Evolutionary conservation across 2,113 vertebrate genomes (phyloP), one percentile per base, ranked within the genome.

Genomic region (Amblyopsis rosae): DNA sequence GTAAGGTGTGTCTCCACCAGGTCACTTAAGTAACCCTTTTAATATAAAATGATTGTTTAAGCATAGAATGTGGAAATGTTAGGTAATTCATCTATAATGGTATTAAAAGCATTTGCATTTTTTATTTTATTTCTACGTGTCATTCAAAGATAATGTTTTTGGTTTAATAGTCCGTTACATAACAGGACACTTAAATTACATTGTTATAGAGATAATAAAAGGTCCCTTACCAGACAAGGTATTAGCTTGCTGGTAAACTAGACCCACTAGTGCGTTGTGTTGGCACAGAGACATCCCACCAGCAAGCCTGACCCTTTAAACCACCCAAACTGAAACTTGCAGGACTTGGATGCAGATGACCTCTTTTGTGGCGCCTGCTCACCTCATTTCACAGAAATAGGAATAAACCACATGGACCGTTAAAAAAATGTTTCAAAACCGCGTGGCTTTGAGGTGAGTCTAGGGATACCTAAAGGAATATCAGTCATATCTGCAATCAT

Each of bases 271-370:
- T 53, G 41, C n/a, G 45, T 17, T n/a, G 47, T 17, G 41, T 47
- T 6, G 75, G 58, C 72, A 72, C 15, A 49, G 12, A 65, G 2
- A 3, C 55, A 12, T 68, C 65, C 48, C 59, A 74, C 16, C 15
- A 65, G 61, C 66, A 67, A 70, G 59, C 35, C 35, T 82, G 51
- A 82, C 67, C 83, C 8, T 56, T 53, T 54, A 81, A 41, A 41
- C 53, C 53, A 45, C 69, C 53, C 62, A 77, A 70, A 71, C 72
- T 59, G 54, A 57, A 45, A 66, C 54, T 75, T 32, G 63, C 35
- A 41, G 35, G 7, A 41, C 35, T 65, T 71, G 69, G 65, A 83
- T 67, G 55, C 53, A 59, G 55, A 32, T 60, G 71, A 58, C 62
- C 35, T 49, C n/a, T 72, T 74, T 71, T 9, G 48, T 11, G 12